A percentile compares a stretch with the other conserved stretches of the same genome.
These are phyloP conservation scores for Coelopa frigida DNA, from an alignment of 1,140 invertebrate genomes.

Conservation along the genomic window DNA sequence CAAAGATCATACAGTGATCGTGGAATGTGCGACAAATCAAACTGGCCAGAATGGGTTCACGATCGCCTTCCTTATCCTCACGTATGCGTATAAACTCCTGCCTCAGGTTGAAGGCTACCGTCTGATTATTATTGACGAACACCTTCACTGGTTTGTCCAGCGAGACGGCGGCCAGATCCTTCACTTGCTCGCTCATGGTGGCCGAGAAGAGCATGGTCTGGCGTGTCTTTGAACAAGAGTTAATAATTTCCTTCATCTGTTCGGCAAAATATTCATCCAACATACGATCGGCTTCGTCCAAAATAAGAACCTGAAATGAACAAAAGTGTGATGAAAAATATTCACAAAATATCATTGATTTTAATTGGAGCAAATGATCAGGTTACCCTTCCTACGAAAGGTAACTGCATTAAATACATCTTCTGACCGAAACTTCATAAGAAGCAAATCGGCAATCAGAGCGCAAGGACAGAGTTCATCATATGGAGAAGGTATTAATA, in stretches of 20 bases:
- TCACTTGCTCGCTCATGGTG: slow-evolving; percentile 96
- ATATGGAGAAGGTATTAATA: not conserved
- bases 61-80: slow-evolving; percentile 69
- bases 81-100: slow-evolving; percentile 95
- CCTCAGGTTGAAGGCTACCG: slow-evolving; percentile 88
- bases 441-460: slow-evolving; percentile 21
- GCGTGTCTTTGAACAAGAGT: slow-evolving; percentile 82
- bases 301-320: slow-evolving; percentile 30
- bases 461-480: slow-evolving; percentile 44
- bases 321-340: not conserved
- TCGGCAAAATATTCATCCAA: slow-evolving; percentile 97
- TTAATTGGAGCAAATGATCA: not conserved
- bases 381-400: slow-evolving; percentile 8
- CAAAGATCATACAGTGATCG: slow-evolving; percentile 89
- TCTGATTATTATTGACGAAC: slow-evolving; percentile 91
- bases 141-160: slow-evolving; percentile 87
- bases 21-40: slow-evolving; percentile 90
- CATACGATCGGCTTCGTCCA: slow-evolving; percentile 62
- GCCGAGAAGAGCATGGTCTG: slow-evolving; percentile 98
- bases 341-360: not conserved
- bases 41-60: slow-evolving; percentile 85
- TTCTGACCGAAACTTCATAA: not conserved
- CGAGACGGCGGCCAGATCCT: slow-evolving; percentile 87
- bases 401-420: slow-evolving; percentile 7
- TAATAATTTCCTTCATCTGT: slow-evolving; percentile 95